Conservation (phyloP, 92 coral and sea anemone species). For the Anthopleura xanthogrammica region DNA sequence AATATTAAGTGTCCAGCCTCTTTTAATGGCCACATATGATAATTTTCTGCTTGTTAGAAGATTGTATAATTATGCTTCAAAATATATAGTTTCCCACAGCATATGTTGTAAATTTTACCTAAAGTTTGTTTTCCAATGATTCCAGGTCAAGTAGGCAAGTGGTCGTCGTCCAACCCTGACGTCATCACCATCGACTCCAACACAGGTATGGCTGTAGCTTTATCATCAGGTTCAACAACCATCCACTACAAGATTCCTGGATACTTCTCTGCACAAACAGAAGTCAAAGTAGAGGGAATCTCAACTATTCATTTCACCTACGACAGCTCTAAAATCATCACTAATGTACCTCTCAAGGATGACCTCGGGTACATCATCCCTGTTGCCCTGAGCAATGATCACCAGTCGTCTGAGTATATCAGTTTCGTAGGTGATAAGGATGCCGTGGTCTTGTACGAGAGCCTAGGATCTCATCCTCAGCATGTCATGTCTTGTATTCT, state of each 20-base stretch:
- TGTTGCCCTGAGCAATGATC: conserved; percentile 60
- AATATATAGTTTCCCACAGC: no score
- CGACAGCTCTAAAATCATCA: conserved; percentile 44
- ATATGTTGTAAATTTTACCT: background rate
- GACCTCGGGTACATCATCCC: conserved; percentile 67
- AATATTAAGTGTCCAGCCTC: no score
- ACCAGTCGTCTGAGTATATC: conserved; percentile 39
- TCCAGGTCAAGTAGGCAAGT: conserved; percentile 77
- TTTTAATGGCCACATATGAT: no score
- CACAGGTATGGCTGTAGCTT: conserved; percentile 85
- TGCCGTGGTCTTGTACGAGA: conserved; percentile 60
- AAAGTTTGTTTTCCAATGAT: background rate
- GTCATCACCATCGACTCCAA: conserved; percentile 67
- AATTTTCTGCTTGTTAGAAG: no score
- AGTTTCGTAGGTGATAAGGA: conserved; percentile 44
- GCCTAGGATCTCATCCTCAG: conserved; percentile 46
- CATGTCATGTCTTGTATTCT: conserved; percentile 57
- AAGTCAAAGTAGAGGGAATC: conserved; percentile 84
- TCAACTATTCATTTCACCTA: conserved; percentile 47
- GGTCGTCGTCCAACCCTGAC: conserved; percentile 90
- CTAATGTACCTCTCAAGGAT: conserved; percentile 55
- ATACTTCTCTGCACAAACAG: conserved; percentile 80
- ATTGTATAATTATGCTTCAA: no score
- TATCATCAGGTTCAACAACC: conserved; percentile 76
- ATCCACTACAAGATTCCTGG: conserved; percentile 80